Percentiles rank a stretch among this genome's conserved stretches.
Evolutionary conservation across 2,113 vertebrate genomes (phyloP).

Genomic region (Nannospalax galili): DNA sequence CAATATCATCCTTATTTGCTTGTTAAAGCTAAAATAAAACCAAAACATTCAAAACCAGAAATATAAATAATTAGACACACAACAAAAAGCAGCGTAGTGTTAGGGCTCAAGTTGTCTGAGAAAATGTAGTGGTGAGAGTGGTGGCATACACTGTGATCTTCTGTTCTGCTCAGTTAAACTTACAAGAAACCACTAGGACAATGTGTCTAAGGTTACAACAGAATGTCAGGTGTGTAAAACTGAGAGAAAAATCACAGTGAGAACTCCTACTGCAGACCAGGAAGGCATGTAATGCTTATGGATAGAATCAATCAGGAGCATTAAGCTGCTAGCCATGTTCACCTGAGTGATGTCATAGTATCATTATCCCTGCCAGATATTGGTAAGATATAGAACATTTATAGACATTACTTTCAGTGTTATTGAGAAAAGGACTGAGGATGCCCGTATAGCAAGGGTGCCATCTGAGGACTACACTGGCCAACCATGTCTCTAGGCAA

Average conservation of each 20-base stretch:
- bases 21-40: conserved; percentile 40
- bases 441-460: background rate
- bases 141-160: conserved; percentile 9
- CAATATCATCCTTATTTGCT: conserved; percentile 69
- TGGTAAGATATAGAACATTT: background rate
- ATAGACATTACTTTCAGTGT: background rate
- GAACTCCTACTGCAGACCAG: fast-evolving
- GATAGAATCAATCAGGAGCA: fast-evolving
- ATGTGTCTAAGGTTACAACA: background rate
- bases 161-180: conserved; percentile 5
- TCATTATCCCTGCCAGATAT: no score
- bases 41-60: background rate
- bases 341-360: fast-evolving
- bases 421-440: background rate
- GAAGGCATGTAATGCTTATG: fast-evolving
- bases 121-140: background rate
- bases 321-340: background rate
- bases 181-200: background rate
- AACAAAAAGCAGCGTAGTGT: conserved; percentile 41
- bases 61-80: conserved; percentile 76
- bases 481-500: background rate
- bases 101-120: conserved; percentile 55
- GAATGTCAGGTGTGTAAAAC: no score
- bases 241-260: no score
- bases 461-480: background rate